Evolutionary conservation across 2,113 vertebrate species (phyloP), one percentile per base, ranked within the genome.

Genomic region (Phycodurus eques): DNA sequence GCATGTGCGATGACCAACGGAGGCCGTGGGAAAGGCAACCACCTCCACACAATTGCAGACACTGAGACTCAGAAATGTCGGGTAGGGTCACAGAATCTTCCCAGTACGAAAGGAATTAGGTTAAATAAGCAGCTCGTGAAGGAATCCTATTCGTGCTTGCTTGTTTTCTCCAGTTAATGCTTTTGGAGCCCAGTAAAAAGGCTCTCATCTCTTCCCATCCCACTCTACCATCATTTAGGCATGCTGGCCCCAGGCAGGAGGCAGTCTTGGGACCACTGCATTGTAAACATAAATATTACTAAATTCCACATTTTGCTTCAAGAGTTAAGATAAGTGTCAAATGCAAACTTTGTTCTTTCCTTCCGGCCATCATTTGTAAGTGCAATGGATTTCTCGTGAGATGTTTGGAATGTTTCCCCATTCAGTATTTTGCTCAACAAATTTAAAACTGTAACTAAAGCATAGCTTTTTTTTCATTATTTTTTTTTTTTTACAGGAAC

Each of bases 401-500:
- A 74, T 49, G 3, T 47, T 5, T 22, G 17, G 11, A 44, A 19
- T 42, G 61, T 20, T 20, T 43, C 59, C 33, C 59, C 33, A 20
- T 61, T 14, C 31, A 15, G 14, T 39, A 39, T 63, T n/a, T 63
- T 0, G 83, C 17, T 82, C 57, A 8, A 35, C 27, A 8, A 17
- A 35, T 62, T 62, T 62, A 31, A 62, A 33, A 39, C 35, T 14
- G 4, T 8, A 62, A 35, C 43, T 63, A 63, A 57, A 19, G 3
- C 47, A 47, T 47, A 62, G 27, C 15, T 67, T 77, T 73, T 60
- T 43, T 75, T 53, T 74, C n/a, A n/a, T n/a, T 39, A 39, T 39
- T 51, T 43, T 56, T 85, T 75, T 75, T 71, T 71, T 70, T 6
- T 27, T 27, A 47, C 85, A 99, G 97, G 97, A 99, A 79, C 93